These are phyloP conservation scores for Bubalus kerabau DNA, from an alignment of 2,113 vertebrate genomes.

Conservation along the genomic window DNA sequence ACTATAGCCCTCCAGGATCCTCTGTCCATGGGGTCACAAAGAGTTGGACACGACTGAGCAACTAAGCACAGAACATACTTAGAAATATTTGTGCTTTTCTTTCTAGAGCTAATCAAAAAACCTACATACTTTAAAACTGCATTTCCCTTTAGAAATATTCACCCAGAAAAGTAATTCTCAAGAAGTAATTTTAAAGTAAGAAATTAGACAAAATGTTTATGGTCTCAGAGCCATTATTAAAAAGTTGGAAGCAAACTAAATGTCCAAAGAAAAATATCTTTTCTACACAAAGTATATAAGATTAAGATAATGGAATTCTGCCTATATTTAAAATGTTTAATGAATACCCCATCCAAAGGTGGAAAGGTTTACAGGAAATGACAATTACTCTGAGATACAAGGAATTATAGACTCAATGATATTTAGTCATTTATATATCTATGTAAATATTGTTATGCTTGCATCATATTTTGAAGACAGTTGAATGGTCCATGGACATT, in stretches of 20 bases:
- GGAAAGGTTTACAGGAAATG: neutral
- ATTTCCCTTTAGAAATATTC: constrained; percentile 12
- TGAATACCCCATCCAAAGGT: neutral
- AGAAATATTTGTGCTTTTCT: neutral
- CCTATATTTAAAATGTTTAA: neutral
- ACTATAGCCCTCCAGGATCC: neutral
- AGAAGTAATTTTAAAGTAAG: neutral
- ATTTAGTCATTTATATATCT: neutral
- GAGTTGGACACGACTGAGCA: neutral
- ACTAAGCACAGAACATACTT: neutral
- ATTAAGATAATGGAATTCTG: neutral
- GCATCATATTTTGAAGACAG: neutral
- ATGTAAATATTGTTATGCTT: neutral
- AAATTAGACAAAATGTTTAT: neutral
- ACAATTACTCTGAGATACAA: neutral
- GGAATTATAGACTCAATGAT: neutral
- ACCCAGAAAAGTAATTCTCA: neutral
- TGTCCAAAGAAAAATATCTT: neutral
- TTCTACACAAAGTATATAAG: neutral
- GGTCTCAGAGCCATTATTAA: neutral
- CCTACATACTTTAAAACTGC: neutral
- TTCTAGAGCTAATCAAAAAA: neutral
- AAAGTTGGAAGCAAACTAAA: constrained; percentile 1
- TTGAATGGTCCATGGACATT: neutral
- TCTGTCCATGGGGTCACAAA: neutral